These are phyloP conservation scores for Rhabdophis nuchalis DNA, from an alignment of 2,797 vertebrate genomes.

Conservation along the genomic window DNA sequence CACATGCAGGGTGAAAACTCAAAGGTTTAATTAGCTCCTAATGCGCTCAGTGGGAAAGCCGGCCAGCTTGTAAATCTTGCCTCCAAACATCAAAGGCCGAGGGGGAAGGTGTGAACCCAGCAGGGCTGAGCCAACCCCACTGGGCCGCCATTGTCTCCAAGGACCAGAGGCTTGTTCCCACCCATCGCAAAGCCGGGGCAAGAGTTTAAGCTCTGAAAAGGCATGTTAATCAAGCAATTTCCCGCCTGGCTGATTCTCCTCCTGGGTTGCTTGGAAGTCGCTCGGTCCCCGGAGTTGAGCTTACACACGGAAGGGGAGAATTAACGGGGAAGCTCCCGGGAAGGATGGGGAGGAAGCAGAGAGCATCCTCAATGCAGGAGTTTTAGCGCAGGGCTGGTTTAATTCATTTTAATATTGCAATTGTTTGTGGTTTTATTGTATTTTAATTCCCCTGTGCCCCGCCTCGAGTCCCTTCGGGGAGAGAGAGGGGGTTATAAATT, in stretches of 20 bases:
- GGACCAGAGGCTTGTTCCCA: neutral
- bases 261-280: neutral
- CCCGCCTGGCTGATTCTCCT: neutral
- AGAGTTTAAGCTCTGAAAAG: slow-evolving; percentile 16
- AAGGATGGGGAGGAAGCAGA: neutral
- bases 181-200: slow-evolving; percentile 20
- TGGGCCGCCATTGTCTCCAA: neutral
- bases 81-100: neutral
- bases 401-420: too few species aligned
- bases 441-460: too few species aligned
- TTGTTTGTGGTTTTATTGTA: too few species aligned
- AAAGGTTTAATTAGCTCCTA: slow-evolving; percentile 22
- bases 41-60: slow-evolving; percentile 7
- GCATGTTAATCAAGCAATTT: slow-evolving; percentile 29
- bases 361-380: too few species aligned
- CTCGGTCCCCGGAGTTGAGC: neutral
- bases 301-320: neutral
- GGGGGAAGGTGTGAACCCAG: neutral
- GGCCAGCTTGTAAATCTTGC: neutral
- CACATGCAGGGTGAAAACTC: slow-evolving; percentile 2
- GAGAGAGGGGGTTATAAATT: too few species aligned
- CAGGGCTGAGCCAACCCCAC: neutral
- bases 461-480: too few species aligned
- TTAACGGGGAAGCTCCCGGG: neutral
- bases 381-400: too few species aligned